phyloP scores from a whole-genome alignment of 2,797 vertebrate species.

The Rhincodon typus region DNA sequence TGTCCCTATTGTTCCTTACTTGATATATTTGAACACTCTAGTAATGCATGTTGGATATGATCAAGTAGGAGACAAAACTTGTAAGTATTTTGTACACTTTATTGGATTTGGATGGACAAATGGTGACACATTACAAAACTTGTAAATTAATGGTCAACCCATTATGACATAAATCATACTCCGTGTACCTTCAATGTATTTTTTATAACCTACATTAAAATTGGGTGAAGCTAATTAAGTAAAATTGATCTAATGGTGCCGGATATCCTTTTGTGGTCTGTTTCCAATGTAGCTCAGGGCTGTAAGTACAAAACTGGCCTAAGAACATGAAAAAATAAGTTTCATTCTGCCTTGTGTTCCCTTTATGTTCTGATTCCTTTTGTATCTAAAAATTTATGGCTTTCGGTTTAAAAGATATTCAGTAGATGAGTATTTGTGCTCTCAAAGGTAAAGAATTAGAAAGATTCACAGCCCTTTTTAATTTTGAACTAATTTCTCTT shows the following conservation, averaged over 20 bases:
- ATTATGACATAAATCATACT: background rate
- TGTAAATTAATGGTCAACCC: background rate
- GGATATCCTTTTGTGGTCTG: background rate
- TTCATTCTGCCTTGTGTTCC: background rate
- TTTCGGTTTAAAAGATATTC: background rate
- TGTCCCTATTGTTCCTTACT: background rate
- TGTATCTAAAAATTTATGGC: background rate
- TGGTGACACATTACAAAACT: background rate
- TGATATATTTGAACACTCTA: background rate
- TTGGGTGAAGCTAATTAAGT: background rate
- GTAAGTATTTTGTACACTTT: background rate
- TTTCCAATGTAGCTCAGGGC: background rate
- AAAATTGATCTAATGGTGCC: background rate
- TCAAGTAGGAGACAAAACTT: background rate
- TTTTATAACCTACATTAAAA: background rate
- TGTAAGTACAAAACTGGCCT: background rate
- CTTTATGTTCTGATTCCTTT: background rate
- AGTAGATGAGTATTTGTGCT: background rate
- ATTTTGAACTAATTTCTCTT: background rate
- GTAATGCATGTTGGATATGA: background rate
- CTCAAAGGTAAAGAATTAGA: background rate
- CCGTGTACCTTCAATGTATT: background rate
- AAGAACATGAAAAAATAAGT: background rate
- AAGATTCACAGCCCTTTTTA: background rate
- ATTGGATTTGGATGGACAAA: background rate